phyloP scores from a whole-genome alignment of 2,113 vertebrate genomes.

The Burhinus bistriatus region DNA sequence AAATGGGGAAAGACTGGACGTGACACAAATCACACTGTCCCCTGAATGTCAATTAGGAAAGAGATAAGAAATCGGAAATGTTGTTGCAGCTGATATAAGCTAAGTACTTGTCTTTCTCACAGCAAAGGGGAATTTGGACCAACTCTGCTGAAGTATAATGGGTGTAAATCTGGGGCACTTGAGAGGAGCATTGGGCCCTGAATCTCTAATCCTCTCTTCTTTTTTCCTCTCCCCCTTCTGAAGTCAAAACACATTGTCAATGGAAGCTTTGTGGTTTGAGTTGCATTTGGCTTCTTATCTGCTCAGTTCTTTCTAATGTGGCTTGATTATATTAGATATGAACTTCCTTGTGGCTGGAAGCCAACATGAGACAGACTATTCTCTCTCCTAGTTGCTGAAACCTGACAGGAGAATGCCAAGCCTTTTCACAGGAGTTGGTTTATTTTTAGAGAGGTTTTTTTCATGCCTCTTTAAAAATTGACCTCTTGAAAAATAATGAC shows the following conservation, averaged over 20 bases:
- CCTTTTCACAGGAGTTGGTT: slow-evolving; percentile 34
- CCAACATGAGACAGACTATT: slow-evolving; percentile 18
- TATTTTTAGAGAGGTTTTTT: slow-evolving; percentile 55
- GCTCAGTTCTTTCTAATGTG: slow-evolving; percentile 30
- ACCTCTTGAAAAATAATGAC: neutral
- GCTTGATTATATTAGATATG: slow-evolving; percentile 51
- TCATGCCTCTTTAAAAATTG: neutral
- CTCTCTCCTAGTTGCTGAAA: slow-evolving; percentile 25
- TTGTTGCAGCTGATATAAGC: slow-evolving; percentile 16
- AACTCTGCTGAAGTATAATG: neutral
- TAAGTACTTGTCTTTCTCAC: neutral
- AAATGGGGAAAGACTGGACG: neutral
- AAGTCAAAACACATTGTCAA: slow-evolving; percentile 52
- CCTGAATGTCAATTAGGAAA: slow-evolving; percentile 30
- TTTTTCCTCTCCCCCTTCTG: neutral
- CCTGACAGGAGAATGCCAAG: slow-evolving; percentile 40
- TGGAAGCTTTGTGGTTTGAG: slow-evolving; percentile 45
- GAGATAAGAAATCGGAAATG: slow-evolving; percentile 34
- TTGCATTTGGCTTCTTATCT: slow-evolving; percentile 55
- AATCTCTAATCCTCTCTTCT: neutral
- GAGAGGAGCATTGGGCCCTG: neutral
- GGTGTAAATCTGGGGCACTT: neutral
- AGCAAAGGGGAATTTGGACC: neutral
- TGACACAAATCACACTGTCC: slow-evolving; percentile 20
- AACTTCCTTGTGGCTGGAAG: slow-evolving; percentile 57